Base-by-base conservation (phyloP, 2,888 invertebrate genomes). In the Dolichomitus sp. region DNA sequence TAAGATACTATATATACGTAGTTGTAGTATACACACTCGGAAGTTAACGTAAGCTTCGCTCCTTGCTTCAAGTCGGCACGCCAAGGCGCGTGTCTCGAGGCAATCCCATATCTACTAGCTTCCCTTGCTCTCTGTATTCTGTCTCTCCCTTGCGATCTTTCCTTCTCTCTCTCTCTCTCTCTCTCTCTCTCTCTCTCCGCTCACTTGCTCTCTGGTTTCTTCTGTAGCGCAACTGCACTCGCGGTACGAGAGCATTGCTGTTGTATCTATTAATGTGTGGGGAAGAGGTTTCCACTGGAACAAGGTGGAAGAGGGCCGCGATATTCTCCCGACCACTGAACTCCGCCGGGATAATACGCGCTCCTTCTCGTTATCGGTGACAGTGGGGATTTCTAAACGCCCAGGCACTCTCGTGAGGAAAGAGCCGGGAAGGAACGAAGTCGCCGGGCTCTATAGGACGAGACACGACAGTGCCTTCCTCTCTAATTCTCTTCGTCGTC, bases 51-150 rank as follows among this genome's bases (percentile, higher is more conserved):
- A 90, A 82, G 88, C 87, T 88, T 87, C 76, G 85, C 87, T 88
- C 84, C 68, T 75, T 75, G 81, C 83, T 83, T 85, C 85, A 80
- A 86, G 86, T 85, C 85, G 85, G 86, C 89, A 89, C 89, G 91
- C 89, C 88, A 91, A 87, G 89, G 88, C 90, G 92, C 92, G 91
- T 92, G 92, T 92, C 90, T 89, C 85, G 84, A 83, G 87, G 92
- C 91, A 92, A 92, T 92, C 89, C 88, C 86, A 90, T 89, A 88
- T 88, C 86, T 87, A 83, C 87, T 81, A 85, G 77, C 85, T 80
- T 81, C 84, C 84, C 81, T 85, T 76, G 75, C 78, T 72, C 23
- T 48, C 45, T 33, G 40, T 59, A 57, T 52, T 54, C 17, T 12
- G 54, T 11, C 61, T 27, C 57, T 65, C 45, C 37, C 75, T 23